A percentile compares a stretch with the other conserved stretches of the same genome.
phyloP scores from a whole-genome alignment of 2,888 invertebrate genomes.

The Luperina nickerlii region DNA sequence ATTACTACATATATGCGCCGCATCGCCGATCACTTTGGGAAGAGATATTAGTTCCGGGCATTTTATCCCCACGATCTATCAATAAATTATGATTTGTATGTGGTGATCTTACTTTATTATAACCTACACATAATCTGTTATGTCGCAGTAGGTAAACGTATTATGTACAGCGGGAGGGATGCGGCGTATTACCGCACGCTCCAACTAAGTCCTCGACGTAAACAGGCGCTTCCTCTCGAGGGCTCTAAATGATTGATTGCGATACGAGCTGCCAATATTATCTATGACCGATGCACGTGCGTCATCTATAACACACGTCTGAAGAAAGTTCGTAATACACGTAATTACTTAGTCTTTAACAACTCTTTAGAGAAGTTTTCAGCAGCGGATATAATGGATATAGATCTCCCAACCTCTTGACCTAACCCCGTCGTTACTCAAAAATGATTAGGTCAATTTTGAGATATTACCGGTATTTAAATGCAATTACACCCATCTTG shows the following conservation, averaged over 20 bases:
- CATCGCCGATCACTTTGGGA: neutral
- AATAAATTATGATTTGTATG: neutral
- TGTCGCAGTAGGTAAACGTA: neutral
- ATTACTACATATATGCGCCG: neutral
- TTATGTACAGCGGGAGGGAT: constrained; percentile 9
- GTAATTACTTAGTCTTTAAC: neutral
- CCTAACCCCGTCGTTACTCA: neutral
- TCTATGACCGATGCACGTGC: constrained; percentile 16
- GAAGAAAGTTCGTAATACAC: neutral
- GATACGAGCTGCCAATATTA: constrained; percentile 34
- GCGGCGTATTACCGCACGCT: constrained; percentile 14
- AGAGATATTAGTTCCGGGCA: neutral
- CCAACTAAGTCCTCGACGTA: constrained; percentile 18
- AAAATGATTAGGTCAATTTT: neutral
- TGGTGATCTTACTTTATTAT: neutral
- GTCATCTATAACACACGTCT: neutral
- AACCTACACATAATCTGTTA: neutral
- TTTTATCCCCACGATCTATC: neutral
- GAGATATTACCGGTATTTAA: neutral
- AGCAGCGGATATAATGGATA: neutral
- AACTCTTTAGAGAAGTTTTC: neutral
- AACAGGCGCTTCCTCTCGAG: constrained; percentile 40
- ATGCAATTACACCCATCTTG: too few species aligned
- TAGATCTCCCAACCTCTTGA: neutral
- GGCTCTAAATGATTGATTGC: constrained; percentile 41